Evolutionary conservation across 1,140 invertebrate genomes (phyloP).

Genomic region (Lasaia peninsularis): DNA sequence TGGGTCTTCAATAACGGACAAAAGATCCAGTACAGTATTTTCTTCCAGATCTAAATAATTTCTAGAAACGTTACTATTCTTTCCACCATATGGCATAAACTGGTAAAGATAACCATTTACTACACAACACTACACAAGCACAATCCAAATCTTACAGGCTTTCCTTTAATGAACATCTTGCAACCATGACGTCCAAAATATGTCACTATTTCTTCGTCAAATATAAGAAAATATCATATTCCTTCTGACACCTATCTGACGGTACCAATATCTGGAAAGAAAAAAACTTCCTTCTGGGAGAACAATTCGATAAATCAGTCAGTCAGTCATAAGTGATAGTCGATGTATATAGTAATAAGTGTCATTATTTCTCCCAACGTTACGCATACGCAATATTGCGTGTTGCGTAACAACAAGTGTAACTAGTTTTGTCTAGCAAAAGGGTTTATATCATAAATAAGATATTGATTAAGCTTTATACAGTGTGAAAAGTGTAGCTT

Average conservation of each 20-base stretch:
- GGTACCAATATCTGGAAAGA: too few relatives aligned
- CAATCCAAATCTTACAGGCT: slow-evolving; percentile 13
- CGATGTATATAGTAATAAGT: too few relatives aligned
- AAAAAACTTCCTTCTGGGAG: too few relatives aligned
- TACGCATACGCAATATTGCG: too few relatives aligned
- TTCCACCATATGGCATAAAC: slow-evolving; percentile 3
- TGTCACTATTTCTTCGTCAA: background rate
- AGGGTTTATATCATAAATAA: too few relatives aligned
- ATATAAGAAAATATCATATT: too few relatives aligned
- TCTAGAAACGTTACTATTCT: background rate
- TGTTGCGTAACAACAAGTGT: too few relatives aligned
- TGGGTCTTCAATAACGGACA: slow-evolving; percentile 5
- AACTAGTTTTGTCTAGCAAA: background rate
- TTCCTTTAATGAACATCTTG: slow-evolving; percentile 12
- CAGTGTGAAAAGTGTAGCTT: too few relatives aligned
- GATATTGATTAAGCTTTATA: too few relatives aligned
- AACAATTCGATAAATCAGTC: too few relatives aligned
- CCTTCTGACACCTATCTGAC: slow-evolving; percentile 1
- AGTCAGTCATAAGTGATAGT: too few relatives aligned
- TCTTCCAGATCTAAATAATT: slow-evolving; percentile 4
- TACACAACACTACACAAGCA: slow-evolving; percentile 9
- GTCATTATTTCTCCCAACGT: too few relatives aligned
- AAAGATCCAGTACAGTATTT: background rate
- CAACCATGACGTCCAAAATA: background rate
- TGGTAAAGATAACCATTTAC: slow-evolving; percentile 2